Evolutionary conservation across 2,797 vertebrate genomes (phyloP), one percentile per base, ranked within the genome.

Genomic region (Hypotaenidia okinawae): DNA sequence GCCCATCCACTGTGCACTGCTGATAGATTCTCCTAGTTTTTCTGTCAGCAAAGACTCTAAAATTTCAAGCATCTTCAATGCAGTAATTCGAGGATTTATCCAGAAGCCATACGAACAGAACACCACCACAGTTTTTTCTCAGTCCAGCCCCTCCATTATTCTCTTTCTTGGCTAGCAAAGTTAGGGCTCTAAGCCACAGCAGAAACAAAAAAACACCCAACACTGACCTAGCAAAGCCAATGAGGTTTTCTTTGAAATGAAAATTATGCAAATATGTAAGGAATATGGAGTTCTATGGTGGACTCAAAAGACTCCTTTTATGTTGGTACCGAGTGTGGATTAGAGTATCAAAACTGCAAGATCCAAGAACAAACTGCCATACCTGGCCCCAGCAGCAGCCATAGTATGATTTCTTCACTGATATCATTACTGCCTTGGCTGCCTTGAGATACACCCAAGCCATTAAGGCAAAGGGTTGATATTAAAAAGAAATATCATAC

Each of bases 11-110:
- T 93, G 64, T 49, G 74, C 77, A 68, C 80, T 52, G 59, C 72
- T 93, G 93, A 97, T 96, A 95, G 95, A 95, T 96, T 93, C 89
- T 94, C 77, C 80, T 58, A 64, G 89, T 89, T 89, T 96, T 90
- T 75, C 70, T 84, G 77, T 94, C 86, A 96, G 86, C 95, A 87
- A 91, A 77, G 76, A 95, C 93, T 91, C 91, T 93, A 91, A 97
- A 97, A 93, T 83, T 77, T 95, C 84, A 87, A 88, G 93, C 33
- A 47, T n/a, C 81, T 87, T 87, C 73, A 91, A 58, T 68, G 86
- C 66, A 93, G 81, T 45, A 75, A 94, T 83, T 94, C 81, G 73
- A 66, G 58, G 83, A 93, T 92, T 87, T 73, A 96, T 93, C 84
- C 76, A 93, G 96, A 70, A 88, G 69, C 37, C 70, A 17, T 35